phyloP scores from a whole-genome alignment of 2,797 vertebrate genomes.

The Microhierax caerulescens region DNA sequence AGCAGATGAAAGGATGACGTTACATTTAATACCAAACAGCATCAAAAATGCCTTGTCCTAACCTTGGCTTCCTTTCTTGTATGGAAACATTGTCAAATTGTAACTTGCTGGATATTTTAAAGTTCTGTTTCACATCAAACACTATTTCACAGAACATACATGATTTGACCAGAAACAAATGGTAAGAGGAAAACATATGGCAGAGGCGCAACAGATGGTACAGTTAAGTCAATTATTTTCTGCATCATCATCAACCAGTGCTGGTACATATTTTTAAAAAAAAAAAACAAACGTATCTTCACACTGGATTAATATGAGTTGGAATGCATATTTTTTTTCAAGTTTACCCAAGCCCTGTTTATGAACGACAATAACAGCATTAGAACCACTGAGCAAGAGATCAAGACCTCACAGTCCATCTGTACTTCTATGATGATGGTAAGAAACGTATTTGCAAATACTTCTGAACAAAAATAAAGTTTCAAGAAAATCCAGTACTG shows the following conservation, averaged over 20 bases:
- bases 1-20: neutral
- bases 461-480: neutral
- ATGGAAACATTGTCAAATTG: neutral
- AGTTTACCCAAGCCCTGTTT: neutral
- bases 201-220: neutral
- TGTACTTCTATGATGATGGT: rapidly evolving
- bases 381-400: neutral
- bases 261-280: neutral
- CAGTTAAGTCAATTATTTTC: neutral
- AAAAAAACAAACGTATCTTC: neutral
- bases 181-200: neutral
- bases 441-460: neutral
- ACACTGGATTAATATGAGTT: neutral
- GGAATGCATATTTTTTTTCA: neutral
- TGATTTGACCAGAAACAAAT: neutral
- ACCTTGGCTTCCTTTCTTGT: neutral
- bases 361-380: rapidly evolving
- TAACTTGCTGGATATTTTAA: neutral
- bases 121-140: neutral
- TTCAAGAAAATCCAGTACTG: neutral
- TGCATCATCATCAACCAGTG: neutral
- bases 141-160: neutral
- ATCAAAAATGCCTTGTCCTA: neutral
- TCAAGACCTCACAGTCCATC: neutral
- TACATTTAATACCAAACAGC: neutral